phyloP scores from a whole-genome alignment of 1,140 invertebrate species.

The Hypothenemus hampei region DNA sequence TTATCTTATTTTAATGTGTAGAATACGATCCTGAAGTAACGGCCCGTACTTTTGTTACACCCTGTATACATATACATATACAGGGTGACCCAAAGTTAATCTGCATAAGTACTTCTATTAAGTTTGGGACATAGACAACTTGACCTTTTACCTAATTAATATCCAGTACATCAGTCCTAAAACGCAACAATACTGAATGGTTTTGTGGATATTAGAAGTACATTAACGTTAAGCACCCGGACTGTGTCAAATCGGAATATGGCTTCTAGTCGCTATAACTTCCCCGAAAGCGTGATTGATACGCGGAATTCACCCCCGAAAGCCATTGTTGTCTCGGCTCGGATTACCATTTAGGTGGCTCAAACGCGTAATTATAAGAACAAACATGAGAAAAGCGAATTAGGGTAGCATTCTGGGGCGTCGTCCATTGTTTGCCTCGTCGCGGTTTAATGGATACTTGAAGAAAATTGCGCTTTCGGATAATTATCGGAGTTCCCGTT shows the following conservation, averaged over 20 bases:
- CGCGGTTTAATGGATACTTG: too few relatives aligned
- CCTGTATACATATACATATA: too few relatives aligned
- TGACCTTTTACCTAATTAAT: too few relatives aligned
- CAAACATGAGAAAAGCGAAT: conserved; percentile 11
- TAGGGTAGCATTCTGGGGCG: neutral
- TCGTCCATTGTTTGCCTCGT: neutral
- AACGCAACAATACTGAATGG: neutral
- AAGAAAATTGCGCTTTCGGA: too few relatives aligned
- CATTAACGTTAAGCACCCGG: conserved; percentile 7
- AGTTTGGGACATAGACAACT: too few relatives aligned
- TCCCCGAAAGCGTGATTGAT: conserved; percentile 17
- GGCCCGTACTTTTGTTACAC: too few relatives aligned
- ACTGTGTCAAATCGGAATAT: conserved; percentile 16
- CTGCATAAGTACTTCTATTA: too few relatives aligned
- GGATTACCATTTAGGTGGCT: conserved; percentile 8
- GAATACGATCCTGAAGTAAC: too few relatives aligned
- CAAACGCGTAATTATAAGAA: conserved; percentile 13
- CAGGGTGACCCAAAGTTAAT: too few relatives aligned
- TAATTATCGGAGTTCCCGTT: too few relatives aligned
- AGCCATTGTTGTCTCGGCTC: conserved; percentile 11
- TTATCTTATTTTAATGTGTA: too few relatives aligned
- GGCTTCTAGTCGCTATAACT: conserved; percentile 10
- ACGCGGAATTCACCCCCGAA: conserved; percentile 3
- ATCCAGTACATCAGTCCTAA: too few relatives aligned
- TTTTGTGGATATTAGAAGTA: conserved; percentile 6